Conservation (phyloP, 1,140 invertebrate species). For the Linepithema humile region DNA sequence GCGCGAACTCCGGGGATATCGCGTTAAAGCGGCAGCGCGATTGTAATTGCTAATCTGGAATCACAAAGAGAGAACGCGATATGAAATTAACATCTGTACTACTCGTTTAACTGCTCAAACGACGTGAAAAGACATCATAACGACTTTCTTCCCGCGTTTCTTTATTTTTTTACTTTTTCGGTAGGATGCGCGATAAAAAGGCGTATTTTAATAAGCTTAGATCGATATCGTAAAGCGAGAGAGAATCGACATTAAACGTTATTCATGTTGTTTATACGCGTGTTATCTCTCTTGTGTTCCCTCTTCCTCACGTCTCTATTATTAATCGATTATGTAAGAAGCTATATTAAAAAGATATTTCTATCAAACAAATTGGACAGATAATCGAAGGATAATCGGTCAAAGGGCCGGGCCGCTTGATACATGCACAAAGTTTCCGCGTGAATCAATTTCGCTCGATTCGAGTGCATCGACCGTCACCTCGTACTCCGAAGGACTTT, state of each 20-base stretch:
- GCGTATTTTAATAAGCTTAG: background rate
- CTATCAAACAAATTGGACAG: background rate
- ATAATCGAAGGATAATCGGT: background rate
- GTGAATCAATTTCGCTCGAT: conserved; percentile 2
- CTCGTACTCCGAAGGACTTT: conserved; percentile 19
- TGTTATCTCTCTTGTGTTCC: background rate
- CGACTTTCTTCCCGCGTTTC: background rate
- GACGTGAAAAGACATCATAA: conserved; percentile 4
- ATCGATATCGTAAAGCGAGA: conserved; percentile 3
- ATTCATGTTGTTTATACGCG: background rate
- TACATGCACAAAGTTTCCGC: background rate
- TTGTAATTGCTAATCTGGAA: conserved; percentile 49
- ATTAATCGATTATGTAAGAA: background rate
- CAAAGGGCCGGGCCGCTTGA: background rate
- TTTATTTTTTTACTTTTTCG: background rate
- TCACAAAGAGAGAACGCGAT: conserved; percentile 44
- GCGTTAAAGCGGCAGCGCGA: conserved; percentile 35
- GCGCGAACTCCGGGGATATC: conserved; percentile 35
- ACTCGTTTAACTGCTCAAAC: background rate
- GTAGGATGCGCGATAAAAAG: background rate
- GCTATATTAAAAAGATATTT: background rate
- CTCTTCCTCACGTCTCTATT: background rate
- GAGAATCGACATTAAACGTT: background rate
- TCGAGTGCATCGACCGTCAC: background rate
- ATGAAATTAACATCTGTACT: conserved; percentile 41